Conservation (phyloP, 35 echinoderm and acorn worm species). For the Stichopus chloronotus region DNA sequence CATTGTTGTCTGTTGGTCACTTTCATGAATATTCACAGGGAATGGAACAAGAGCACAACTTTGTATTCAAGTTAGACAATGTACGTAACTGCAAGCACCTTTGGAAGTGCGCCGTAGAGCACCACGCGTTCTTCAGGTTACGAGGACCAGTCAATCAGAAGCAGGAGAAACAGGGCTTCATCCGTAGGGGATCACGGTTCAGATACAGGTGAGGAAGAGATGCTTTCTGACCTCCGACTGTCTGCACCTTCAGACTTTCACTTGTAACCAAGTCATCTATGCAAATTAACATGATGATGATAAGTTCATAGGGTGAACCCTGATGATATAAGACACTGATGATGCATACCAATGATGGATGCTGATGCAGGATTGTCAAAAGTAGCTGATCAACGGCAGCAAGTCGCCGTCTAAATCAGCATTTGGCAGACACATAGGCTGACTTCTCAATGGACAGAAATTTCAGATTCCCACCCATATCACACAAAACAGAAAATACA, state of each 20-base stretch:
- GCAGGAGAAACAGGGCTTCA: conserved; percentile 79
- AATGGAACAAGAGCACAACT: conserved; percentile 91
- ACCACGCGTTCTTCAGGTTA: conserved; percentile 96
- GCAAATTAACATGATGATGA: not conserved
- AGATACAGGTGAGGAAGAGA: conserved; percentile 85
- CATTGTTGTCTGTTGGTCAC: not conserved
- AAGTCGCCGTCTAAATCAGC: too few relatives aligned
- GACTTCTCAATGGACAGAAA: too few relatives aligned
- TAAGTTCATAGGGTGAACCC: too few relatives aligned
- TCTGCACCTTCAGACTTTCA: not conserved
- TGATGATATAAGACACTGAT: too few relatives aligned
- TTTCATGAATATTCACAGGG: conserved; percentile 66
- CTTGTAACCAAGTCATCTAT: not conserved
- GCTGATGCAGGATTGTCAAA: too few relatives aligned
- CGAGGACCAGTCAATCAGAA: conserved; percentile 72
- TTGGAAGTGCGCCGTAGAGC: conserved; percentile 97
- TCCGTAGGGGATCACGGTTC: conserved; percentile 95
- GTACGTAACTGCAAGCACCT: conserved; percentile 84
- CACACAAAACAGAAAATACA: too few relatives aligned
- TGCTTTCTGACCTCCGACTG: not conserved
- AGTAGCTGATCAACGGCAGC: too few relatives aligned
- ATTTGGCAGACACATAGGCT: too few relatives aligned
- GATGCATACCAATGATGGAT: too few relatives aligned
- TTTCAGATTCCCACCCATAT: too few relatives aligned
- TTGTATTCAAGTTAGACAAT: conserved; percentile 91